Percentiles rank a stretch among this genome's conserved stretches.
Conservation (phyloP, 2,797 vertebrate genomes). For the Cuculus canorus region DNA sequence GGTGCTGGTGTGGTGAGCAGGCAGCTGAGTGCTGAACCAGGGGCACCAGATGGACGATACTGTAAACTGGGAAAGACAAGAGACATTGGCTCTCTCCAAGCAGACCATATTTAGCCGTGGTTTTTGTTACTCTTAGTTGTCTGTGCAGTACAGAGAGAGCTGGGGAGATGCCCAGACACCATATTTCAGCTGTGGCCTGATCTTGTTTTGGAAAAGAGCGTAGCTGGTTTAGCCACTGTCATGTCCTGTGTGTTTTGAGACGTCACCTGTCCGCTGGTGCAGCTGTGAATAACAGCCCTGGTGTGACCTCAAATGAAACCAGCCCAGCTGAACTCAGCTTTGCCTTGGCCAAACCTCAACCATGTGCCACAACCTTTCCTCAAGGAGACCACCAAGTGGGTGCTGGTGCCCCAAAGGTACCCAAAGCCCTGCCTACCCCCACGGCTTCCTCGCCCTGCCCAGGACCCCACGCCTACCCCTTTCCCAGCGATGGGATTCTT, state of each 20-base stretch:
- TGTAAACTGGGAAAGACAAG: background rate
- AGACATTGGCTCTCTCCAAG: background rate
- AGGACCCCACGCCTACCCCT: background rate
- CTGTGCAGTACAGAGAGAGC: background rate
- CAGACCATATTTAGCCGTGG: slow-evolving; percentile 47
- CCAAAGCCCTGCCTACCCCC: background rate
- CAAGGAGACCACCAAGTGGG: background rate
- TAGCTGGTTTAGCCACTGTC: background rate
- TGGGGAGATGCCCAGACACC: background rate
- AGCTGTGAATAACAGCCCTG: background rate
- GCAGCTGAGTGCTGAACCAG: fast-evolving
- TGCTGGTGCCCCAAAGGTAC: background rate
- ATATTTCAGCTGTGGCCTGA: background rate
- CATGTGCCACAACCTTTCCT: background rate
- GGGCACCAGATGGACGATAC: background rate
- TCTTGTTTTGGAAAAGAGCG: background rate
- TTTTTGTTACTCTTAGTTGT: background rate
- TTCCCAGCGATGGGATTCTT: background rate
- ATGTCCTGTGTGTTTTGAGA: background rate
- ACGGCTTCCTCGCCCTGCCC: background rate
- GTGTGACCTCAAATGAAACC: fast-evolving
- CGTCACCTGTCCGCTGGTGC: background rate
- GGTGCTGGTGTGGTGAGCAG: background rate
- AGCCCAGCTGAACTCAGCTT: background rate
- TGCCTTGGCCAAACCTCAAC: background rate